phyloP scores from a whole-genome alignment of 53 echinoderm and acorn worm species.

The Pentamera pediparva region DNA sequence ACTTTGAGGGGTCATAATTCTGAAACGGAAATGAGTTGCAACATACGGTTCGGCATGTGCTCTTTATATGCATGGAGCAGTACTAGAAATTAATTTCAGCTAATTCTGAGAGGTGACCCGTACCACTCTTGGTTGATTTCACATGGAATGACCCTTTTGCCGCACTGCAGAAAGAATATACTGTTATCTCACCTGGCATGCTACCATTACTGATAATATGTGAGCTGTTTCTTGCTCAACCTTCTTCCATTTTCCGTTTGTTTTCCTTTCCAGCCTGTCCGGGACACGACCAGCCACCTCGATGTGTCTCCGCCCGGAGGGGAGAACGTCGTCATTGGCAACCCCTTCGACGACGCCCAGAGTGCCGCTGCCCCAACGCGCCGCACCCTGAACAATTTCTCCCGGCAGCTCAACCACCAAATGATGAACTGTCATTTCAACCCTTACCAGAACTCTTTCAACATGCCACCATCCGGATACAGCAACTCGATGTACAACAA shows the following conservation, averaged over 20 bases:
- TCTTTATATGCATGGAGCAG: too few species aligned
- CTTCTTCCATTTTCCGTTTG: too few species aligned
- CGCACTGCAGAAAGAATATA: too few species aligned
- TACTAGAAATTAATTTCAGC: not conserved
- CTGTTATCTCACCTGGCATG: too few species aligned
- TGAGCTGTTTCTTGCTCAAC: too few species aligned
- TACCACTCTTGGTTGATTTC: too few species aligned
- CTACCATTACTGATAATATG: too few species aligned
- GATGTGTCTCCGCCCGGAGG: slow-evolving; percentile 70
- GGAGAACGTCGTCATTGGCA: slow-evolving; percentile 74
- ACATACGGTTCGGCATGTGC: too few species aligned
- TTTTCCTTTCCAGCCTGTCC: slow-evolving; percentile 10
- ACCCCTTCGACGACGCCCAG: slow-evolving; percentile 92
- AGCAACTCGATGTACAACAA: slow-evolving; percentile 40
- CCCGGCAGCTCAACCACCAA: slow-evolving; percentile 58
- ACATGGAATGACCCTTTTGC: too few species aligned
- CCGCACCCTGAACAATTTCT: slow-evolving; percentile 45
- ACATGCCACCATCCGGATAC: slow-evolving; percentile 41
- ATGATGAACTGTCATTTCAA: slow-evolving; percentile 66
- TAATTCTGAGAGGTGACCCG: not conserved
- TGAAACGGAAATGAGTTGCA: too few species aligned
- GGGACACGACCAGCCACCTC: not conserved
- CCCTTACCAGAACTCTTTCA: slow-evolving; percentile 57
- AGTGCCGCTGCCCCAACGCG: slow-evolving; percentile 37
- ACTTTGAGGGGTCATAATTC: too few species aligned